Conservation (phyloP, 1,140 invertebrate genomes). For the Pristionchus pacificus region DNA sequence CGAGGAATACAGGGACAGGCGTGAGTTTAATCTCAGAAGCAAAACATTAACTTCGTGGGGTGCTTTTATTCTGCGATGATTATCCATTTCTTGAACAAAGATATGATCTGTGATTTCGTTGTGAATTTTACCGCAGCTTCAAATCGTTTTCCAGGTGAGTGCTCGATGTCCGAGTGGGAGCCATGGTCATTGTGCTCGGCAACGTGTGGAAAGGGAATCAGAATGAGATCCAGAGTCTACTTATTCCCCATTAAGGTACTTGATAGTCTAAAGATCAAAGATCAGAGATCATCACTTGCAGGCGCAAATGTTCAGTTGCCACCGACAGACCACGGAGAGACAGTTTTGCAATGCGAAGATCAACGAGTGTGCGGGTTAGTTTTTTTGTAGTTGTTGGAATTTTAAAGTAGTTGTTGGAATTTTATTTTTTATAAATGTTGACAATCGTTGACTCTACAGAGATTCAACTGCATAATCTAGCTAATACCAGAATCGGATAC, state of each 20-base stretch:
- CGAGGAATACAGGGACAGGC: constrained; percentile 61
- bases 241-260: constrained; percentile 68
- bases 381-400: constrained; percentile 12
- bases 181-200: constrained; percentile 67
- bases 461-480: no score
- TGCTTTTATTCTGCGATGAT: no score
- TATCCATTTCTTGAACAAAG: no score
- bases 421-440: constrained; percentile 4
- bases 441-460: no score
- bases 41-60: background rate
- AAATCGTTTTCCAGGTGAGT: constrained; percentile 55
- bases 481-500: constrained; percentile 53
- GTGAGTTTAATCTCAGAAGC: constrained; percentile 62
- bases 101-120: background rate
- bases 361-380: constrained; percentile 47
- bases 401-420: constrained; percentile 3
- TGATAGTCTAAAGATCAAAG: no score
- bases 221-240: constrained; percentile 74
- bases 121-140: no score
- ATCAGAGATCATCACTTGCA: background rate
- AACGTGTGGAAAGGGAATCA: constrained; percentile 63
- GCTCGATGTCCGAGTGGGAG: constrained; percentile 63
- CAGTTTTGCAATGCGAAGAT: constrained; percentile 57
- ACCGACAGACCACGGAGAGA: constrained; percentile 65
- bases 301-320: constrained; percentile 73